Conservation (phyloP, 2,797 vertebrate genomes). For the Pseudomugil tenellus region DNA sequence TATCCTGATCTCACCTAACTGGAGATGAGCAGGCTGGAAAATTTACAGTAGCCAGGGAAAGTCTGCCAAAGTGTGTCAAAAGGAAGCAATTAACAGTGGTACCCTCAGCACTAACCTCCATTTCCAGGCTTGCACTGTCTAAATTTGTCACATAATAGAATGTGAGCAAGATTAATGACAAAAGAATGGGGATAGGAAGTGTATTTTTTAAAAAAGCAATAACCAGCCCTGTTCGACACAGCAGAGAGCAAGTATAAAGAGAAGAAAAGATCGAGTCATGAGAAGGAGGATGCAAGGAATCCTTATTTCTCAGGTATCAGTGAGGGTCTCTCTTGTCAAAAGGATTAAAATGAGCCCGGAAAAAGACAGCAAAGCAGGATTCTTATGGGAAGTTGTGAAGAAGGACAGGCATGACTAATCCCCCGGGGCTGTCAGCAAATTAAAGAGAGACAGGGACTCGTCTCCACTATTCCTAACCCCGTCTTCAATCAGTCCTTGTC, state of each 20-base stretch:
- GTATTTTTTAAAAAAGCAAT: background rate
- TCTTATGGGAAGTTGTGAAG: conserved; percentile 33
- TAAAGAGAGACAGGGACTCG: conserved; percentile 21
- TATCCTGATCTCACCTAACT: conserved; percentile 1
- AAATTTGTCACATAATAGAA: conserved; percentile 53
- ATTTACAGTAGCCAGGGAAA: conserved; percentile 33
- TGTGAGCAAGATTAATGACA: conserved; percentile 33
- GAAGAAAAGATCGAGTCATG: background rate
- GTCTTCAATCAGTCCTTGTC: conserved; percentile 9
- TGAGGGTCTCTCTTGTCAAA: background rate
- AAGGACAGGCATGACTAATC: conserved; percentile 19
- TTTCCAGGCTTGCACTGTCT: conserved; percentile 48
- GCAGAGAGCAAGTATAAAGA: background rate
- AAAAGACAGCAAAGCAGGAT: conserved; percentile 9
- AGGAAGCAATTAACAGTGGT: conserved; percentile 59
- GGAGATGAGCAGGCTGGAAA: conserved; percentile 8
- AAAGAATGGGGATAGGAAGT: background rate
- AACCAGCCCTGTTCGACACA: conserved; percentile 1
- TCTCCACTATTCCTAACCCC: conserved; percentile 1
- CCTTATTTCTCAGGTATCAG: conserved; percentile 16
- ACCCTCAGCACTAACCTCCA: conserved; percentile 57
- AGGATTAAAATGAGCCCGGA: conserved; percentile 5
- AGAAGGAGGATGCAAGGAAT: conserved; percentile 4
- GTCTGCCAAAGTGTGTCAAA: conserved; percentile 57
- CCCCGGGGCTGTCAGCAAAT: conserved; percentile 12